Conservation (phyloP, 2,888 invertebrate species). For the Clostera curtula region DNA sequence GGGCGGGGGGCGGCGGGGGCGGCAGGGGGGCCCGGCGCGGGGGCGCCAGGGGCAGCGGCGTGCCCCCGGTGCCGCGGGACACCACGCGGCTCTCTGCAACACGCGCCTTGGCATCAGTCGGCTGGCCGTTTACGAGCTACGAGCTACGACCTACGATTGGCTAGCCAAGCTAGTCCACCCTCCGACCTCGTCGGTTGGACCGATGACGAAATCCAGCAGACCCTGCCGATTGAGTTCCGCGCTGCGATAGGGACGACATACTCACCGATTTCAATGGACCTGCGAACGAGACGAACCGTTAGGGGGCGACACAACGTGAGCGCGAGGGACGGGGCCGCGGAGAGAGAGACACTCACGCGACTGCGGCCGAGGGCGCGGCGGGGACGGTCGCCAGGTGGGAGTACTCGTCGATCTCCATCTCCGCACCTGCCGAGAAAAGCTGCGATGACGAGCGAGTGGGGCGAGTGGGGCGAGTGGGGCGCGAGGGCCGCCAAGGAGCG, state of each 20-base stretch:
- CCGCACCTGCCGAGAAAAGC: conserved; percentile 4
- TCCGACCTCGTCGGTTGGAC: no score
- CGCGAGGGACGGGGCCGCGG: conserved; percentile 8
- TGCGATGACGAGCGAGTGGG: conserved; percentile 1
- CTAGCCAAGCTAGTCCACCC: no score
- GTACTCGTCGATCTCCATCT: conserved; percentile 26
- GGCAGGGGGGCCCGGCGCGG: conserved; percentile 23
- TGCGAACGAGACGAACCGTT: no score
- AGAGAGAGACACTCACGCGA: conserved; percentile 2
- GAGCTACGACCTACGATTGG: no score
- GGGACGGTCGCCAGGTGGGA: conserved; percentile 23
- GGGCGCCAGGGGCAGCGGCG: conserved; percentile 37
- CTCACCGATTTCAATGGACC: conserved; percentile 30
- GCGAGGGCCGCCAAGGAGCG: not conserved
- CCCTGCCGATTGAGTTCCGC: no score
- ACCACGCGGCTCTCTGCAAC: conserved; percentile 37
- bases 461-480: not conserved
- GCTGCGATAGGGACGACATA: conserved; percentile 11
- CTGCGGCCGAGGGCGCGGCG: conserved; percentile 1
- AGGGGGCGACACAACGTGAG: no score
- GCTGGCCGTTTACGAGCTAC: no score
- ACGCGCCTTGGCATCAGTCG: conserved; percentile 1
- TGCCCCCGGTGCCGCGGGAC: conserved; percentile 37
- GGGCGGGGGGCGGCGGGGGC: conserved; percentile 10
- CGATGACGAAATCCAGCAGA: no score